Evolutionary conservation across 2,113 vertebrate species (phyloP).

Genomic region (Puntigrus tetrazona): DNA sequence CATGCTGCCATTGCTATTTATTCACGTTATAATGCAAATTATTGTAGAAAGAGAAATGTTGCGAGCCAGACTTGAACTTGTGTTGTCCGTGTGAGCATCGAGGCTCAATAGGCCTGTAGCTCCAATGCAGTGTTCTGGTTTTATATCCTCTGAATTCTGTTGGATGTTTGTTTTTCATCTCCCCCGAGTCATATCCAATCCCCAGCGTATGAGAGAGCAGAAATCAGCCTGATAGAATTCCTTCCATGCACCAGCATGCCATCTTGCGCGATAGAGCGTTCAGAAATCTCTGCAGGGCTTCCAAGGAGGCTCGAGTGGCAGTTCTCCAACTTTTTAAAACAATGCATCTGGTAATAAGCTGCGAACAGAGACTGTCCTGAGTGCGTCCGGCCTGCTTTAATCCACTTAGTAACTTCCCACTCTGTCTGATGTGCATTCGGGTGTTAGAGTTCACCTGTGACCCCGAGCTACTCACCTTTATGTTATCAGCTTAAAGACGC

Average conservation of each 20-base stretch:
- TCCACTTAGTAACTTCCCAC: constrained; percentile 19
- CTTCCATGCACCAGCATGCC: neutral
- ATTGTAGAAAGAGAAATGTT: neutral
- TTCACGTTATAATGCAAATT: neutral
- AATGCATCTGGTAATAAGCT: constrained; percentile 13
- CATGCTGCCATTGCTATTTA: neutral
- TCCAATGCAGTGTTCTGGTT: neutral
- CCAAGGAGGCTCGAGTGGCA: constrained; percentile 9
- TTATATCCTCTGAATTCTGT: neutral
- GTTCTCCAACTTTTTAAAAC: constrained; percentile 34
- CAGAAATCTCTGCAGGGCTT: neutral
- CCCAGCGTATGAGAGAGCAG: neutral
- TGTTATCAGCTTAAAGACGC: constrained; percentile 43
- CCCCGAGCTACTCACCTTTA: constrained; percentile 26
- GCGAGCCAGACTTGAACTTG: neutral
- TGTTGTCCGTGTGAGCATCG: neutral
- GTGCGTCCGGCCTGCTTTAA: constrained; percentile 3
- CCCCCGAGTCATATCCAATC: neutral
- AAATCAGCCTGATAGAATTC: neutral
- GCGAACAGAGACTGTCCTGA: neutral
- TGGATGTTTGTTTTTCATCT: neutral
- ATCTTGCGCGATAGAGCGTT: neutral
- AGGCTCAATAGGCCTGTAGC: neutral
- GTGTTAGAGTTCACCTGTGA: constrained; percentile 28
- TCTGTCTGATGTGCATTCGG: constrained; percentile 5